A percentile compares a stretch with the other conserved stretches of the same genome.
These are phyloP conservation scores for Tapirus terrestris DNA, from an alignment of 2,113 vertebrate species.

Conservation along the genomic window DNA sequence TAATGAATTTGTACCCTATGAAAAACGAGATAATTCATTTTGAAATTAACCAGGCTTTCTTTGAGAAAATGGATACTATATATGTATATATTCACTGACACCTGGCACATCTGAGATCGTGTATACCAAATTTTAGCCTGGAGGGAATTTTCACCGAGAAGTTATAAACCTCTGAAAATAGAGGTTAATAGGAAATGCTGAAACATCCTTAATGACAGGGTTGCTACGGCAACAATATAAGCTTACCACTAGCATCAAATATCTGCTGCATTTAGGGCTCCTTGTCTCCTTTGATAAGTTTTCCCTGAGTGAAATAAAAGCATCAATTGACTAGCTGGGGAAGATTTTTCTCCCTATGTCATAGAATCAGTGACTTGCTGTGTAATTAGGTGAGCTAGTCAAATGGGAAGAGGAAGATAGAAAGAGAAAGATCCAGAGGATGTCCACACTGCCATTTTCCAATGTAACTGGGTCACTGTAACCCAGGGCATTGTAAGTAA, in stretches of 20 bases:
- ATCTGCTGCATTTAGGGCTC: conserved; percentile 68
- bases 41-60: conserved; percentile 57
- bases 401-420: not conserved
- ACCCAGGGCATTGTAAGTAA: not conserved
- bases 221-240: conserved; percentile 83
- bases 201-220: conserved; percentile 86
- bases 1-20: conserved; percentile 51
- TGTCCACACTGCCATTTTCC: not conserved
- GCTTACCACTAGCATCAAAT: conserved; percentile 73
- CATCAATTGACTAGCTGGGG: conserved; percentile 24
- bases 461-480: not conserved
- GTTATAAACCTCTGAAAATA: conserved; percentile 86
- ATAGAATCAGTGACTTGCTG: conserved; percentile 53
- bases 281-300: conserved; percentile 71
- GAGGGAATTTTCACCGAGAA: conserved; percentile 85
- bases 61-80: conserved; percentile 58
- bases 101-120: conserved; percentile 81
- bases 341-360: conserved; percentile 54
- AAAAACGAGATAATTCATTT: conserved; percentile 69
- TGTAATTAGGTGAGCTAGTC: conserved; percentile 63
- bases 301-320: conserved; percentile 69
- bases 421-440: not conserved
- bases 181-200: conserved; percentile 86
- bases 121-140: conserved; percentile 82
- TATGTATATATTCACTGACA: conserved; percentile 72